phyloP scores from a whole-genome alignment of 2,797 vertebrate genomes.

The Muscicapa comitata region DNA sequence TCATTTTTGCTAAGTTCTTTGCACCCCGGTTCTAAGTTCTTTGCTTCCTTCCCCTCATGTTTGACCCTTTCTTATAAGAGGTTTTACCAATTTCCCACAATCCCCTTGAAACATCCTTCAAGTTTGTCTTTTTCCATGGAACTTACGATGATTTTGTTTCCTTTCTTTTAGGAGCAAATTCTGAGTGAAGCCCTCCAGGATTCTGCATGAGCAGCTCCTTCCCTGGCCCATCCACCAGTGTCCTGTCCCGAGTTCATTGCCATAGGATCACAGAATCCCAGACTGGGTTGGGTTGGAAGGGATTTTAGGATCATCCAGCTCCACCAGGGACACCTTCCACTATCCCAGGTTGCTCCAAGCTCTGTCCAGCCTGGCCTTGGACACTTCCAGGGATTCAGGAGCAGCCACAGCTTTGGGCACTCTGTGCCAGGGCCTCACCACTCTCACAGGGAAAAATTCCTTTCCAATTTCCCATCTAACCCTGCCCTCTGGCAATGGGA shows the following conservation, averaged over 20 bases:
- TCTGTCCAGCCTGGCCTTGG: rapidly evolving
- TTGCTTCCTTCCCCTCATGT: not conserved
- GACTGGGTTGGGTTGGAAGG: rapidly evolving
- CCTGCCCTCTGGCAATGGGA: not conserved
- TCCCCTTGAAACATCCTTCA: not conserved
- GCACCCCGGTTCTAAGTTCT: not conserved
- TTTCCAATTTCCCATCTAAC: rapidly evolving
- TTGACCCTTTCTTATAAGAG: not conserved
- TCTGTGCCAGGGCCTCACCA: not conserved
- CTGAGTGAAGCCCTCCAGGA: not conserved
- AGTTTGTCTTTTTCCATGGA: not conserved
- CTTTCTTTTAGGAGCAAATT: not conserved
- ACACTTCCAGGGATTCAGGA: not conserved
- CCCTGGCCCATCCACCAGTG: not conserved
- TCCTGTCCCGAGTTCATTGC: not conserved
- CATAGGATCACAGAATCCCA: not conserved
- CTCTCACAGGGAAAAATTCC: rapidly evolving
- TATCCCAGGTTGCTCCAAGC: rapidly evolving
- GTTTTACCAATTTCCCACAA: not conserved
- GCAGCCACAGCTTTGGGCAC: not conserved
- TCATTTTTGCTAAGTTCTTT: not conserved
- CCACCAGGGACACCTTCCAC: not conserved
- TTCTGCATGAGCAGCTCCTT: not conserved
- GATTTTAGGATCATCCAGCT: not conserved
- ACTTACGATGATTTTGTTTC: rapidly evolving